A percentile compares a stretch with the other conserved stretches of the same genome.
These are phyloP conservation scores for Mesembrinibis cayennensis DNA, from an alignment of 2,113 vertebrate genomes.

Conservation along the genomic window DNA sequence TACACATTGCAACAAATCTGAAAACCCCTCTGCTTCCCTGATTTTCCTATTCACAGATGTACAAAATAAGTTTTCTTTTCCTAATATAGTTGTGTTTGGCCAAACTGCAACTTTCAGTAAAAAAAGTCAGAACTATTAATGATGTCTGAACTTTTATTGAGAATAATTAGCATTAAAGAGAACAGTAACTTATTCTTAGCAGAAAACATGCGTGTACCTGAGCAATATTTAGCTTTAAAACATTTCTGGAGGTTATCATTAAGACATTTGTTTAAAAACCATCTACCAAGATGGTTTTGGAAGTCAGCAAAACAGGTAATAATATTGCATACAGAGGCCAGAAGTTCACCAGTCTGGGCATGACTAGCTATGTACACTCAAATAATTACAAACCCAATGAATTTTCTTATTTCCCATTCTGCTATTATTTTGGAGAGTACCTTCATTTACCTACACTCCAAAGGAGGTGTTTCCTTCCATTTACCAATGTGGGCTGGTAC, in stretches of 20 bases:
- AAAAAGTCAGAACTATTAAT: neutral
- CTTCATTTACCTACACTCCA: fast-evolving
- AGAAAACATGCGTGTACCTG: neutral
- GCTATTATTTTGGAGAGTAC: neutral
- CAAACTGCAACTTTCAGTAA: neutral
- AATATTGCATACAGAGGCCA: neutral
- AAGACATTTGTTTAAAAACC: neutral
- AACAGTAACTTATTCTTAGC: neutral
- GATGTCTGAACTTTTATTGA: neutral
- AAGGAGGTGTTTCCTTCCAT: neutral
- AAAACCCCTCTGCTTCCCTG: neutral
- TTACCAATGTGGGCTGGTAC: neutral
- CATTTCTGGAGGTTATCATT: neutral
- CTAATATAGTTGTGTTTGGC: neutral
- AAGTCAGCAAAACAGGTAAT: neutral
- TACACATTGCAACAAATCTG: neutral
- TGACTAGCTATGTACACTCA: fast-evolving
- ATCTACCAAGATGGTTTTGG: neutral
- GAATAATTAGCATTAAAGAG: neutral
- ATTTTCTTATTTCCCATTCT: neutral
- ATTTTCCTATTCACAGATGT: neutral
- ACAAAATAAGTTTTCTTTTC: neutral
- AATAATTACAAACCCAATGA: neutral
- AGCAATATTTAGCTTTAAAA: neutral
- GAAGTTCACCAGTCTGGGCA: neutral